Base-by-base conservation (phyloP, 2,888 invertebrate species). In the Trissolcus brochymenae region DNA sequence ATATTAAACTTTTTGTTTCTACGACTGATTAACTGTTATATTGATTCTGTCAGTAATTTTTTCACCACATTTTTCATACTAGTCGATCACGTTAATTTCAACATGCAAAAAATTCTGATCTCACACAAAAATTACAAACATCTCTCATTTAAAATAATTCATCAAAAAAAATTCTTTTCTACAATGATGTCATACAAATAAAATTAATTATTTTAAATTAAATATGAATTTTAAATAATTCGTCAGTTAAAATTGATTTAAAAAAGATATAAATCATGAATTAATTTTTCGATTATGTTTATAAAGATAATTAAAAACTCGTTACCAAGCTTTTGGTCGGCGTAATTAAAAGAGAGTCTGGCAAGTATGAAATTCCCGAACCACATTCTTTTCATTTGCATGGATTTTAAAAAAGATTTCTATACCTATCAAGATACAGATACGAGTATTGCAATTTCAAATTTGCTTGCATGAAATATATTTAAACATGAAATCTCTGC, bases 401-500 rank as follows among this genome's bases (percentile, higher is more conserved):
- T 74, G 62, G 67, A 74, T 73, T 66, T 66, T 55, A 16, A 46
- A 61, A 66, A 73, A 50, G 49, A 72, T 56, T 62, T 72, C 55
- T 59, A 25, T 59, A 65, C 56, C n/a, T 65, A 72, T 65, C 62
- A 56, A 55, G 72, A 66, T 73, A 66, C 16, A 66, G 73, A 73
- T 73, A 73, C 51, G 55, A 29, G 56, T 60, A 74, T 67, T 67
- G 74, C 74, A 62, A 74, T 66, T 73, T 66, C 61, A 61, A 73
- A 73, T 66, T 66, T 61, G 66, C 61, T 66, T 73, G 66, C 66
- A 66, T 61, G 73, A 66, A 66, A 66, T 73, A 61, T 73, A 66
- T 73, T 73, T 73, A 66, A 73, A 66, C 73, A 66, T 66, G 66
- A 73, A 66, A 73, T 66, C 66, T 66, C 66, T 17, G 25, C 56